Conservation (phyloP, 1,140 invertebrate genomes). For the Heliconius congener region DNA sequence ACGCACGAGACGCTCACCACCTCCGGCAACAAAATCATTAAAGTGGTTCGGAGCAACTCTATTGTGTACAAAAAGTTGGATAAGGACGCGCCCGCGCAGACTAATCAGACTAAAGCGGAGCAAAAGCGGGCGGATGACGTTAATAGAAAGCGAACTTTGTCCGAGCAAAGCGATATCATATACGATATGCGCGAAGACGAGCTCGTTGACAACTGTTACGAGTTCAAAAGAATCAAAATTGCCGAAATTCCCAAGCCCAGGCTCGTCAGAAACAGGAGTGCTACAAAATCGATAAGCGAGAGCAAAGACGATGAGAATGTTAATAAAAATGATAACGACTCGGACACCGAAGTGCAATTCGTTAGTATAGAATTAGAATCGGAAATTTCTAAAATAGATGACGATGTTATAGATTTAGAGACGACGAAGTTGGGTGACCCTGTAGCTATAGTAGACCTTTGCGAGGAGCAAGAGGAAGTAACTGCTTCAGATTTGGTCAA, state of each 20-base stretch:
- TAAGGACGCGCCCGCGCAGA: slow-evolving; percentile 45
- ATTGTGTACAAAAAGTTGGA: slow-evolving; percentile 74
- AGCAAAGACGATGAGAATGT: slow-evolving; percentile 47
- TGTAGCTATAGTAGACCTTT: slow-evolving; percentile 67
- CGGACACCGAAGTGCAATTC: slow-evolving; percentile 69
- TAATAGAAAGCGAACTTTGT: slow-evolving; percentile 65
- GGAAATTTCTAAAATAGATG: slow-evolving; percentile 43
- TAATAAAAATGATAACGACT: slow-evolving; percentile 60
- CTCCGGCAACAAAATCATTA: slow-evolving; percentile 72
- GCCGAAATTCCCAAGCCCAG: slow-evolving; percentile 61
- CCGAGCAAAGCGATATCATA: slow-evolving; percentile 62
- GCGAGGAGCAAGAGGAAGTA: slow-evolving; percentile 64
- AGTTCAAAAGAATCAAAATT: slow-evolving; percentile 73
- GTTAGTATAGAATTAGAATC: slow-evolving; percentile 57
- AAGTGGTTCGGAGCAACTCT: slow-evolving; percentile 73
- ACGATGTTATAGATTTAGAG: slow-evolving; percentile 65
- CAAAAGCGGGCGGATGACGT: slow-evolving; percentile 46
- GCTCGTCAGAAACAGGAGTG: slow-evolving; percentile 62
- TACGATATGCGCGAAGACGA: slow-evolving; percentile 68
- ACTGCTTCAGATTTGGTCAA: slow-evolving; percentile 57
- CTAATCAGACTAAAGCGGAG: slow-evolving; percentile 48
- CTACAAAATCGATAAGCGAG: slow-evolving; percentile 49
- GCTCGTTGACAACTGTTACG: slow-evolving; percentile 67
- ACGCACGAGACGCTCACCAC: slow-evolving; percentile 69
- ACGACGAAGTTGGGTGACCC: slow-evolving; percentile 52